Percentiles rank a stretch among this genome's conserved stretches.
Evolutionary conservation across 1,140 invertebrate genomes (phyloP).

Genomic region (Drosophila lowei): DNA sequence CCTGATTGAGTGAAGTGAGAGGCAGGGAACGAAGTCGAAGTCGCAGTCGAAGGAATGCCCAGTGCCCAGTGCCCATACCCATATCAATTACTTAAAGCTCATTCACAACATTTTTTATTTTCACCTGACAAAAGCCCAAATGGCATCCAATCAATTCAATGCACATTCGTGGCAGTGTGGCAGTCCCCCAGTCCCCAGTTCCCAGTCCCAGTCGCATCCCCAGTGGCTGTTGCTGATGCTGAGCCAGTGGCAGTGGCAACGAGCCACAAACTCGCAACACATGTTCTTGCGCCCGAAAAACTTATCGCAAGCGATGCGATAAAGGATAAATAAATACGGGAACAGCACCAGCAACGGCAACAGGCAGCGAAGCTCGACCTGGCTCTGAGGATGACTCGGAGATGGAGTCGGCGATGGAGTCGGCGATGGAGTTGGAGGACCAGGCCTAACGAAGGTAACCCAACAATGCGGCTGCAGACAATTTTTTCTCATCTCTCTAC

Average conservation of each 20-base stretch:
- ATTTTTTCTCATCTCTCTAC: slow-evolving; percentile 20
- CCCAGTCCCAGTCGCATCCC: no score
- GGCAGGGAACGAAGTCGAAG: slow-evolving; percentile 6
- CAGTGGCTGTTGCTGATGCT: neutral
- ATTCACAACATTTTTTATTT: slow-evolving; percentile 83
- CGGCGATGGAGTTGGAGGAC: slow-evolving; percentile 14
- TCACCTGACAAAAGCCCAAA: slow-evolving; percentile 82
- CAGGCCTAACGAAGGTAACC: slow-evolving; percentile 57
- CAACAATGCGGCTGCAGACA: slow-evolving; percentile 58
- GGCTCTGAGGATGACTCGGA: slow-evolving; percentile 5
- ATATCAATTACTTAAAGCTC: slow-evolving; percentile 83
- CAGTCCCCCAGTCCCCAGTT: no score
- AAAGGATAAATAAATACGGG: slow-evolving; percentile 80
- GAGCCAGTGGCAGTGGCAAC: slow-evolving; percentile 50
- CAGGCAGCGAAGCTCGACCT: slow-evolving; percentile 1
- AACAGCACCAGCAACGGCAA: slow-evolving; percentile 38
- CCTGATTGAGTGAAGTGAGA: slow-evolving; percentile 70
- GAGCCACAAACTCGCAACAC: slow-evolving; percentile 66
- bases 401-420: neutral
- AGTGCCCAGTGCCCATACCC: slow-evolving; percentile 56
- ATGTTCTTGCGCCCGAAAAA: slow-evolving; percentile 83
- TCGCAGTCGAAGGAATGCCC: slow-evolving; percentile 6
- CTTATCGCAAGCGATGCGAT: slow-evolving; percentile 80
- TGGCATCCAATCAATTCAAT: slow-evolving; percentile 79
- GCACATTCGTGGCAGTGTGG: slow-evolving; percentile 23